Conservation (phyloP, 2,113 vertebrate genomes). For the Carollia perspicillata region DNA sequence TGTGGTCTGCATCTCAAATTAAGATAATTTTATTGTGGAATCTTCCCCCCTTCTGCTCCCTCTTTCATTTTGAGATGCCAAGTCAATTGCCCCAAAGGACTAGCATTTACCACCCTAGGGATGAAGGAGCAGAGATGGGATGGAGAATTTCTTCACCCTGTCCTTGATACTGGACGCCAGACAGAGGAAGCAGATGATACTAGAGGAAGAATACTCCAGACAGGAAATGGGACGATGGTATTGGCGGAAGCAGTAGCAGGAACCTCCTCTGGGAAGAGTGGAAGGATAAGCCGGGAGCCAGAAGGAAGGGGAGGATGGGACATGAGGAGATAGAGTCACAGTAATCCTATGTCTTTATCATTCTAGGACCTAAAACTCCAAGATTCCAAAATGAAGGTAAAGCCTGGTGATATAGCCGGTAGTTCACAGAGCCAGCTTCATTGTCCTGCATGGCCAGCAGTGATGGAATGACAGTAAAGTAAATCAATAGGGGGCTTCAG, state of each 20-base stretch:
- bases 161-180: neutral
- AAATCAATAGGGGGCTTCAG: neutral
- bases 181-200: neutral
- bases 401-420: neutral
- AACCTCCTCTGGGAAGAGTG: neutral
- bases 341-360: neutral
- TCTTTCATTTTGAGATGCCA: conserved; percentile 55
- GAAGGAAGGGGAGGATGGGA: neutral
- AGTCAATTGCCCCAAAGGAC: neutral
- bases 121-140: neutral
- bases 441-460: neutral
- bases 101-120: neutral
- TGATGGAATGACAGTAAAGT: neutral
- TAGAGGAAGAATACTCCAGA: neutral
- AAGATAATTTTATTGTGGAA: conserved; percentile 57
- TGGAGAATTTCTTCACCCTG: neutral
- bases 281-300: neutral
- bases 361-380: neutral
- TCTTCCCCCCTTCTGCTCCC: neutral
- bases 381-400: neutral
- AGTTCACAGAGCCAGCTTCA: neutral
- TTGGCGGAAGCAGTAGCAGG: neutral
- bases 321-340: neutral
- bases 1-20: conserved; percentile 51
- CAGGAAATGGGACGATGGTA: neutral